Base-by-base conservation (phyloP, 2,888 invertebrate genomes). In the Phlogophora meticulosa region DNA sequence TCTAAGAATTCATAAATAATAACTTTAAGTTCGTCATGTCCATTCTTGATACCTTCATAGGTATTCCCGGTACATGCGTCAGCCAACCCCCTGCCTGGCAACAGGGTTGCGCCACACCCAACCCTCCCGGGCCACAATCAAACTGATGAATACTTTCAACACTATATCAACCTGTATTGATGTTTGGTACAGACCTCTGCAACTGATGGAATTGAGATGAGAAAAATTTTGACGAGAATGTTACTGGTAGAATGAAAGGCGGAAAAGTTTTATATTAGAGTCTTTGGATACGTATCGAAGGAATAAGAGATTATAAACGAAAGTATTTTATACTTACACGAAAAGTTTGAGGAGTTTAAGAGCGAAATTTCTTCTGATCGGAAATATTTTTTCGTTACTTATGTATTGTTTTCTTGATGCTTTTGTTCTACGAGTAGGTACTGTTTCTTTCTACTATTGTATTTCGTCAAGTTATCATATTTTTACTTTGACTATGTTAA, bases 121-220 rank as follows among this genome's bases (percentile, higher is more conserved):
- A 86, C 86, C 83, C 86, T 86, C 81, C 81, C 83, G 83, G 82
- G 76, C 87, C 90, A 92, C 93, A 92, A 91, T 92, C 93, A 89
- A 86, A 89, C 91, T 90, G 92, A 94, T 93, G 93, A 93, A 93
- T 93, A 93, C 91, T 89, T 91, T 89, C 90, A 87, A 90, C 90
- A 88, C 87, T 85, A 87, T 78, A 83, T 81, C 78, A 74, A 80
- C 70, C 69, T 74, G 81, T 78, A 72, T 70, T 66, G 70, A 78
- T 74, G 79, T 77, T 82, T 81, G 56, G 34, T 63, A 76, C 76
- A 66, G 61, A 59, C 45, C 56, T 59, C 78, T 81, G 74, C 70
- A 64, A 60, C 58, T 76, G 81, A 81, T 78, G 76, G 77, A 55
- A 74, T 73, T 75, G 82, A 76, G 67, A 78, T 72, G 66, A 57